Evolutionary conservation across 2,888 invertebrate species (phyloP), one percentile per base, ranked within the genome.

Genomic region (Ischnus inquisitorius): DNA sequence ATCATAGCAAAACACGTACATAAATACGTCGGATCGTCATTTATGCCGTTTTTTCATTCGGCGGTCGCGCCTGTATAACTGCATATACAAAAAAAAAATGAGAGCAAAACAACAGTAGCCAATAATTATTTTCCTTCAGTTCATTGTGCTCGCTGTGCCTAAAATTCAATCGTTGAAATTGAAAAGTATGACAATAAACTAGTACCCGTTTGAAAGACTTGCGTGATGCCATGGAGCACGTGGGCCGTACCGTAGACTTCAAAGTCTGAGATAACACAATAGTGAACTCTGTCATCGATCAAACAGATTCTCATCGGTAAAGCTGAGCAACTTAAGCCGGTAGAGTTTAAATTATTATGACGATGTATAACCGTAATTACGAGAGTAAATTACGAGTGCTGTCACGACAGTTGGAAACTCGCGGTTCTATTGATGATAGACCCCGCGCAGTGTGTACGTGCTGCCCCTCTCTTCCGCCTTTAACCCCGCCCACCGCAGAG

Each of bases 361-460:
- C 78, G 71, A 83, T 74, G 75, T 78, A 60, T 76, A 80, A 83
- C 74, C 65, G 51, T 78, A 83, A 85, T 83, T 83, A 83, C 74
- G 75, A 79, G 54, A 76, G 80, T 83, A 78, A 85, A 85, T 85
- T 77, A 78, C 67, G 65, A 69, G 65, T 54, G 65, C 71, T 54
- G 48, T 75, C 78, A 34, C 39, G 68, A 43, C 22, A 81, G 57
- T 75, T 78, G 69, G 57, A 28, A 64, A 75, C 69, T 81, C 74
- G 75, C 51, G 41, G 39, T 64, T 25, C 54, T 25, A 79, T 76
- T 41, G 64, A 46, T 41, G 68, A n/a, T 25, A 46, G 51, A 16
- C 25, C 57, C 4, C 28, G 28, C 34, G 34, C 34, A 34, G 57
- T 28, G 22, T 67, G 48, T 51, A 69, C 68, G 68, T n/a, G 68